These are phyloP conservation scores for Alosa alosa DNA, from an alignment of 2,113 vertebrate species.

Conservation along the genomic window DNA sequence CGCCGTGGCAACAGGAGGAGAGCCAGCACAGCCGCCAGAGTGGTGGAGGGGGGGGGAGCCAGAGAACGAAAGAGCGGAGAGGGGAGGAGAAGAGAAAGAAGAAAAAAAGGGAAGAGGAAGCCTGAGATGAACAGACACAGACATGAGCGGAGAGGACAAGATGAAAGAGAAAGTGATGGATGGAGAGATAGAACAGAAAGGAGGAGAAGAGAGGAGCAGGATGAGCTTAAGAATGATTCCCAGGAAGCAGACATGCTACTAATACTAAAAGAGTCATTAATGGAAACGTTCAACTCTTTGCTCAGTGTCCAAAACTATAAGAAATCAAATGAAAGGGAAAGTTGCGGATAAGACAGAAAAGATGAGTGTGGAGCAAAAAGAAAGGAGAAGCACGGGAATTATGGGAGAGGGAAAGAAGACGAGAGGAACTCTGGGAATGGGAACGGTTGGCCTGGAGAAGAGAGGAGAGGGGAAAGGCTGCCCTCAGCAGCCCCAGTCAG, in stretches of 20 bases:
- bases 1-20: neutral
- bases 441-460: neutral
- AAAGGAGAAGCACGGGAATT: neutral
- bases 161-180: neutral
- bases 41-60: neutral
- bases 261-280: too few relatives aligned
- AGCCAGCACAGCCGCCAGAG: constrained; percentile 20
- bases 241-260: too few relatives aligned
- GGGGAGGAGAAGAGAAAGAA: neutral
- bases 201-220: neutral
- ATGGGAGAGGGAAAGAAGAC: neutral
- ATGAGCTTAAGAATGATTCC: too few relatives aligned
- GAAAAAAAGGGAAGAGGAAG: neutral
- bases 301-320: too few relatives aligned
- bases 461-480: neutral
- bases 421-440: neutral
- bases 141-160: neutral
- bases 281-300: too few relatives aligned
- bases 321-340: neutral
- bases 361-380: neutral
- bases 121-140: neutral
- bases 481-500: neutral
- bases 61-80: neutral
- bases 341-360: too few relatives aligned
- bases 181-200: neutral